A percentile compares a stretch with the other conserved stretches of the same genome.
Conservation (phyloP, 2,888 invertebrate species). For the Ophonus ardosiacus region DNA sequence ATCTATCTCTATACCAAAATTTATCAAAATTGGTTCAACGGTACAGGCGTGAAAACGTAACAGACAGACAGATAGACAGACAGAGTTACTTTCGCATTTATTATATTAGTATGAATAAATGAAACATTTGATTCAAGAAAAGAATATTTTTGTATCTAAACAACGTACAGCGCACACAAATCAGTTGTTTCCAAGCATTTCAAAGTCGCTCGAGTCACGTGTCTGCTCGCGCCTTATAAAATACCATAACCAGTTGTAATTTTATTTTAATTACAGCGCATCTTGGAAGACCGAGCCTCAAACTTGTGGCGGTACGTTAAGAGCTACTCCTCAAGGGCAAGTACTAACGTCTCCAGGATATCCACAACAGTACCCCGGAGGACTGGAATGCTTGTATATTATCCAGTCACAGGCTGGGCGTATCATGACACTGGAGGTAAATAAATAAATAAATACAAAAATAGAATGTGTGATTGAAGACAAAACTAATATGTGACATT, state of each 20-base stretch:
- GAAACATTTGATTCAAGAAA: too few species aligned
- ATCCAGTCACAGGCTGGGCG: conserved; percentile 93
- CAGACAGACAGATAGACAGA: too few species aligned
- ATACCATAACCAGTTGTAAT: neutral
- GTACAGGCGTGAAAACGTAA: too few species aligned
- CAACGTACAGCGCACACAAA: too few species aligned
- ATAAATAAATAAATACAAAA: conserved; percentile 69
- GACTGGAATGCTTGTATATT: conserved; percentile 96
- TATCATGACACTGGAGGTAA: conserved; percentile 91
- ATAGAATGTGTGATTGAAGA: neutral
- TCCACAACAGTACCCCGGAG: conserved; percentile 95
- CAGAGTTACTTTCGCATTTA: too few species aligned
- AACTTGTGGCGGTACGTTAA: conserved; percentile 91
- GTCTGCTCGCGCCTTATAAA: neutral
- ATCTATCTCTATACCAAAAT: too few species aligned
- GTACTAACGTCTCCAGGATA: conserved; percentile 93
- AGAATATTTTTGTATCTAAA: too few species aligned
- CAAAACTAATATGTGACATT: conserved; percentile 1
- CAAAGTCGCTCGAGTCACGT: too few species aligned
- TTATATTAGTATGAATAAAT: too few species aligned
- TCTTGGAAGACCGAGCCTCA: conserved; percentile 97
- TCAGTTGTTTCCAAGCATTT: too few species aligned
- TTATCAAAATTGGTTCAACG: too few species aligned
- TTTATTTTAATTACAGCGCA: conserved; percentile 77
- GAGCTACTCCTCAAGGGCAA: conserved; percentile 93